These are phyloP conservation scores for Zosterops pallidus DNA, from an alignment of 2,113 vertebrate species.

Conservation along the genomic window DNA sequence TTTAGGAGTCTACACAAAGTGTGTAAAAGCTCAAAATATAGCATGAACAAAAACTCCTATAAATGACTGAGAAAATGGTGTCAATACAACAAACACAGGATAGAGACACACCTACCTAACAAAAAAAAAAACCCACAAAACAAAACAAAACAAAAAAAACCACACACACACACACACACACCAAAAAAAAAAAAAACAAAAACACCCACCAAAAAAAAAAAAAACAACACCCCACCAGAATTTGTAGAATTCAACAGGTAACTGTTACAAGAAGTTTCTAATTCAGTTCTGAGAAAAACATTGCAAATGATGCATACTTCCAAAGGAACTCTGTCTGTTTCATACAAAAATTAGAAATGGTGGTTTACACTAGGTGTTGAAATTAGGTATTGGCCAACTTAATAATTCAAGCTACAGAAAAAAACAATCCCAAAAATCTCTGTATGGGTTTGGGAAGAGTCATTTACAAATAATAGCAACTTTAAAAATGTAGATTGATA, in stretches of 20 bases:
- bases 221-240: neutral
- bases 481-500: neutral
- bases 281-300: neutral
- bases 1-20: neutral
- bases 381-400: neutral
- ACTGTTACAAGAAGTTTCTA: neutral
- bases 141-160: neutral
- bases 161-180: too few species aligned
- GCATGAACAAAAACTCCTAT: neutral
- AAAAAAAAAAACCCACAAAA: neutral
- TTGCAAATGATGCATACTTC: neutral
- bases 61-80: neutral
- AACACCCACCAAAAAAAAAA: neutral
- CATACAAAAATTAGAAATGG: neutral
- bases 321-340: neutral
- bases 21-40: neutral
- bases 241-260: neutral
- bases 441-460: neutral
- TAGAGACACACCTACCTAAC: neutral
- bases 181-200: neutral
- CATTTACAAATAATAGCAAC: neutral
- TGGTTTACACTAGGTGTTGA: neutral
- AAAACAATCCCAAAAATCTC: neutral
- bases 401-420: neutral
- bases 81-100: neutral